These are phyloP conservation scores for Cryptus viduatorius DNA, from an alignment of 2,888 invertebrate genomes.

Conservation along the genomic window DNA sequence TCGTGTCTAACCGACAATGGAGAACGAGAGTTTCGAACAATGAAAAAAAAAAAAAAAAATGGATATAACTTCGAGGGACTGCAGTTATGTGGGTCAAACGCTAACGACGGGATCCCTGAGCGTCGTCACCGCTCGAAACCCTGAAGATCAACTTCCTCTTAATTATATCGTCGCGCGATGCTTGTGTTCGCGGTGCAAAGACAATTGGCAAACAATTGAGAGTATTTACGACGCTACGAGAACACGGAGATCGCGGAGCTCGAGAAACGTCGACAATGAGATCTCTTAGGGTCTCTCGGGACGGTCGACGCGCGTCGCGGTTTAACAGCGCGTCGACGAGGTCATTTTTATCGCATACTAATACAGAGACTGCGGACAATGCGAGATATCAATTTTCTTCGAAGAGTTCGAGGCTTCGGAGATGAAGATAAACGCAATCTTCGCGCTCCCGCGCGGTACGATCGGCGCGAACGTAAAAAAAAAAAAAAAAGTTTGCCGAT, in stretches of 20 bases:
- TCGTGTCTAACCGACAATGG: background rate
- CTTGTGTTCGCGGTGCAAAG: background rate
- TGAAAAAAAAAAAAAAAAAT: background rate
- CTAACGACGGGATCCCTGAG: conserved; percentile 35
- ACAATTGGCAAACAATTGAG: conserved; percentile 30
- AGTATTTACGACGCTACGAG: conserved; percentile 6
- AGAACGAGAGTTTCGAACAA: background rate
- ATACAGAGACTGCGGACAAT: background rate
- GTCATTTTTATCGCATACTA: conserved; percentile 5
- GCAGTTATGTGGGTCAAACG: conserved; percentile 55
- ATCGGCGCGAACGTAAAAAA: background rate
- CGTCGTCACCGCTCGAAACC: conserved; percentile 3
- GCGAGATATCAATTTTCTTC: background rate
- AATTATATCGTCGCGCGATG: background rate
- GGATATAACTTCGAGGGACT: background rate
- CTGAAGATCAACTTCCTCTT: conserved; percentile 37
- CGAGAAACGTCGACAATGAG: no score
- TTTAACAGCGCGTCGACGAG: conserved; percentile 12
- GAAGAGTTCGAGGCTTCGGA: background rate
- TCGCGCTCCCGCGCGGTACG: no score
- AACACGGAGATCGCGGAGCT: no score
- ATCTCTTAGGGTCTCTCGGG: no score
- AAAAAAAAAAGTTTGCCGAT: background rate
- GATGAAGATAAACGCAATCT: background rate
- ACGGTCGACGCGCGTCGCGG: no score